Evolutionary conservation across 2,113 vertebrate species (phyloP).

Genomic region (Coptodon rendalli): DNA sequence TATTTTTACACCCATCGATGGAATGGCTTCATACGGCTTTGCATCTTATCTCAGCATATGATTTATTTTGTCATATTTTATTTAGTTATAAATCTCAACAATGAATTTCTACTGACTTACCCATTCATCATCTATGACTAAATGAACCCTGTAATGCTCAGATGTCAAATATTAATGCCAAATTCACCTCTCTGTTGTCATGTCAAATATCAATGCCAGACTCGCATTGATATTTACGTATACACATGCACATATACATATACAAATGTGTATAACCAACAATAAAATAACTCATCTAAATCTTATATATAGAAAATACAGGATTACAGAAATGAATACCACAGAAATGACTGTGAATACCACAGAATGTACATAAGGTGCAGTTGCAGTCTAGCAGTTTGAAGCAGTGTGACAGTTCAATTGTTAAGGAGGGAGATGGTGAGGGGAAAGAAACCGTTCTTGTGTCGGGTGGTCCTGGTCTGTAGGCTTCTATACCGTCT

Average conservation of each 20-base stretch:
- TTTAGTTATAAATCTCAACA: not conserved
- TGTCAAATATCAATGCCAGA: not conserved
- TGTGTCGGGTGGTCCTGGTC: not conserved
- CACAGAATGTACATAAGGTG: not conserved
- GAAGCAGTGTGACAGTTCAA: not conserved
- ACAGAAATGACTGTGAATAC: not conserved
- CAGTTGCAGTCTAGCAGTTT: not conserved
- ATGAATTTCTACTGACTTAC: not conserved
- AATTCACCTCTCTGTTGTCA: not conserved
- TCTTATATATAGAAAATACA: not conserved
- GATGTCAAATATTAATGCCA: not conserved
- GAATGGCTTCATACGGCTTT: not conserved
- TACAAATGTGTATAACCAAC: not conserved
- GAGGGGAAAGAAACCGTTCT: accelerated
- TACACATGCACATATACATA: not conserved
- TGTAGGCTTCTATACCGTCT: not conserved
- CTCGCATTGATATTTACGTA: not conserved
- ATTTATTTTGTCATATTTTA: not conserved
- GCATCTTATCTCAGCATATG: not conserved
- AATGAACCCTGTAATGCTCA: not conserved
- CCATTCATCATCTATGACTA: not conserved
- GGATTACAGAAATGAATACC: not conserved
- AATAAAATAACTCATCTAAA: not conserved
- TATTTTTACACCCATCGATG: not conserved
- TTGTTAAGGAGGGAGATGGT: not conserved